phyloP scores from a whole-genome alignment of 2,888 invertebrate genomes.

The Ischnus inquisitorius region DNA sequence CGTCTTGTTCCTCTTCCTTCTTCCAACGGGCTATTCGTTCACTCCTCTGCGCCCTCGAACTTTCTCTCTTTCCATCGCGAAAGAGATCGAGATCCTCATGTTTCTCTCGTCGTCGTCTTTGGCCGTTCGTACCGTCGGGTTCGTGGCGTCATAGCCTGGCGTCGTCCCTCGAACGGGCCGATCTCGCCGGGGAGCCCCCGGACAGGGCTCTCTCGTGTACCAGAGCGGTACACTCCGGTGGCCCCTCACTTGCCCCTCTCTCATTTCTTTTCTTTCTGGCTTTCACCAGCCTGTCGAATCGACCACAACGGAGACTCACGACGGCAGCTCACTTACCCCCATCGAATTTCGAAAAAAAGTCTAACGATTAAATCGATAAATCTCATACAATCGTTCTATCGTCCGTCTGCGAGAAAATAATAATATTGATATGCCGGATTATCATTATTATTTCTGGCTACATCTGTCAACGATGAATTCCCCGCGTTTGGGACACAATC shows the following conservation, averaged over 20 bases:
- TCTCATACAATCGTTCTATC: too few relatives aligned
- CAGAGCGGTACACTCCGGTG: constrained; percentile 28
- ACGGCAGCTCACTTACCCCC: neutral
- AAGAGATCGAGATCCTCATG: constrained; percentile 52
- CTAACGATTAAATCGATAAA: too few relatives aligned
- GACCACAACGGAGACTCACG: neutral
- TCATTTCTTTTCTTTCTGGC: constrained; percentile 27
- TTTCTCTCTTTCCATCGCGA: constrained; percentile 54
- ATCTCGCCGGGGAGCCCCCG: constrained; percentile 41
- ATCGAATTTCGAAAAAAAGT: too few relatives aligned
- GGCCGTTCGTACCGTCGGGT: constrained; percentile 46
- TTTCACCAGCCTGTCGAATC: constrained; percentile 12
- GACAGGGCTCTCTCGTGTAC: constrained; percentile 47
- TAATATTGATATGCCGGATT: constrained; percentile 8
- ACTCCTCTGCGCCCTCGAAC: constrained; percentile 12
- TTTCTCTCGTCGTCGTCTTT: constrained; percentile 43
- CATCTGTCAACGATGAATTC: constrained; percentile 69
- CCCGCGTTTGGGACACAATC: constrained; percentile 69
- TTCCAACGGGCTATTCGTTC: neutral
- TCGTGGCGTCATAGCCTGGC: constrained; percentile 60
- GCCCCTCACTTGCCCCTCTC: constrained; percentile 29
- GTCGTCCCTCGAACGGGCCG: constrained; percentile 57
- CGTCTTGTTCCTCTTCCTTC: constrained; percentile 28
- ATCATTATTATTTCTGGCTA: constrained; percentile 47
- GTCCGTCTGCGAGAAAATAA: neutral